These are phyloP conservation scores for Aphelocoma californica DNA, from an alignment of 2,797 vertebrate species.

Conservation along the genomic window DNA sequence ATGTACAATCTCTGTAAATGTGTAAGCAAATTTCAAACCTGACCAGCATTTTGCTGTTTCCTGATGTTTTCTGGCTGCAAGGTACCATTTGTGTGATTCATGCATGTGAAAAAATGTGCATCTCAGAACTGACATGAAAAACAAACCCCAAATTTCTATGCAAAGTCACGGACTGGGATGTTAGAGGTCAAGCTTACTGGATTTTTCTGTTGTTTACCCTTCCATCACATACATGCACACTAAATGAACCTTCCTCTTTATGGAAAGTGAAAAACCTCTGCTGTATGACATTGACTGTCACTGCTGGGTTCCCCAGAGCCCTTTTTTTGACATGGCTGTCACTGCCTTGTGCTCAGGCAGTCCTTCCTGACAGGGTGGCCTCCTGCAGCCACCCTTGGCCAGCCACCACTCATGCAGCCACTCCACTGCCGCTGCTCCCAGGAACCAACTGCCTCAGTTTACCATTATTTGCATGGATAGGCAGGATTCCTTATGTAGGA, in stretches of 20 bases:
- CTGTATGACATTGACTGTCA: neutral
- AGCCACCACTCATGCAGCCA: neutral
- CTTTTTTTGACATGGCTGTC: neutral
- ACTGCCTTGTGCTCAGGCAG: neutral
- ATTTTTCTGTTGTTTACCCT: neutral
- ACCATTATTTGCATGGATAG: neutral
- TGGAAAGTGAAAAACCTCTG: neutral
- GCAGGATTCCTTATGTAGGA: neutral
- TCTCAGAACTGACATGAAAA: neutral
- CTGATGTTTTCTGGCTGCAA: neutral
- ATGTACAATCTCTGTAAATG: neutral
- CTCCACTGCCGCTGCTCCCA: rapidly evolving
- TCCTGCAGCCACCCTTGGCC: neutral
- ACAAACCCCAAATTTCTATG: neutral
- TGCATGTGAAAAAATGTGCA: neutral
- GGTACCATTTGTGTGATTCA: neutral
- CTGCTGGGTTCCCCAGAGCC: neutral
- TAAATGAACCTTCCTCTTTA: neutral
- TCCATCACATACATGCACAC: rapidly evolving
- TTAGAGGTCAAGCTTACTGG: neutral
- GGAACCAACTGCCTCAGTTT: neutral
- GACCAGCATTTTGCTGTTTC: neutral
- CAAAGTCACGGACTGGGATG: neutral
- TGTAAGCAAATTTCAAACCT: neutral
- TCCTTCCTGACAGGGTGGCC: neutral